Base-by-base conservation (phyloP, 2,888 invertebrate genomes). In the Panopea generosa region DNA sequence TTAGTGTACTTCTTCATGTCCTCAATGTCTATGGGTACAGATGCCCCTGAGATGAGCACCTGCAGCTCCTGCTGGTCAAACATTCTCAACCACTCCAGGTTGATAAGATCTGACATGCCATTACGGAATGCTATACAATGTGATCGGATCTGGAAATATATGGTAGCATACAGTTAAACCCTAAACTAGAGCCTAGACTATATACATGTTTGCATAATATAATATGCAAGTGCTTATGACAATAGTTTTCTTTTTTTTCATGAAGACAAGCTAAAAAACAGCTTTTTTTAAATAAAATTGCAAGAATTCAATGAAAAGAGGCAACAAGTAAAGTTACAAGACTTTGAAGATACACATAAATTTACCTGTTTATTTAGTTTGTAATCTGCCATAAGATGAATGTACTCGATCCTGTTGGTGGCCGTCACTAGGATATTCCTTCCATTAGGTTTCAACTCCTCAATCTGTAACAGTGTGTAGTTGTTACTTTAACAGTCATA, bases 61-160 rank as follows among this genome's bases (percentile, higher is more conserved):
- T 99, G 98, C 71, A 99, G 94, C 93, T 99, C 99, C 82, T 97
- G 96, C 88, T 97, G 95, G 87, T 96, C 96, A 93, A 99, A 99
- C 95, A 99, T 96, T 69, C 96, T 95, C 83, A 99, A 94, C 98
- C 99, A 99, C 83, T 97, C 96, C 22, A 97, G 94, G 56, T 96
- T 96, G 62, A 99, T 95, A 0, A 99, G 97, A 84, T 97, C 97
- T 57, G 96, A 96, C 67, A 99, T 94, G 0, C 99, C 99, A 85
- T 96, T 95, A 67, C 97, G 95, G 92, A 99, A 98, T 27, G 97
- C 97, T 60, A 94, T 94, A 89, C 97, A 97, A 89, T 98, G 98
- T 9, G 95, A 94, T 55, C 96, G 94, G 53, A 94, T 93, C 93
- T 94, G 86, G 22, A 66, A 45, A 45, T 33, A n/a, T n/a, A n/a